Conservation (phyloP, 2,888 invertebrate species). For the Cyrtodaria siliqua region DNA sequence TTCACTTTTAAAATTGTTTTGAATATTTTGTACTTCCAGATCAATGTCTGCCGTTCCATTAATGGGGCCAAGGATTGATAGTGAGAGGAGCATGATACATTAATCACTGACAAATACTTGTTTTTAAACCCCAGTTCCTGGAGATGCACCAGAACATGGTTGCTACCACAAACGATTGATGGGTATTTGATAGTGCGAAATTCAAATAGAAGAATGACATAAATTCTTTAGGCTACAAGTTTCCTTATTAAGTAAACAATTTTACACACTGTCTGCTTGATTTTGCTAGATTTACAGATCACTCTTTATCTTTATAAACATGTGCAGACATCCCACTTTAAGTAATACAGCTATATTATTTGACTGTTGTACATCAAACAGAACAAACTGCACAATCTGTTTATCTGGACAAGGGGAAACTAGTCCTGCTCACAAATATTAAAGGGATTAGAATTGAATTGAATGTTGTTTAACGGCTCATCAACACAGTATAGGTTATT, state of each 20-base stretch:
- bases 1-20: too few species aligned
- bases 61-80: too few species aligned
- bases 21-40: too few species aligned
- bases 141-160: slow-evolving; percentile 12
- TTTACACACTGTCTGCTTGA: slow-evolving; percentile 6
- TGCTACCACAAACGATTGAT: slow-evolving; percentile 18
- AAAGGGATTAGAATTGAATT: too few species aligned
- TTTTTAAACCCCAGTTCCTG: slow-evolving; percentile 4
- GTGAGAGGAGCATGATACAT: neutral
- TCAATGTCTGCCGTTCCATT: too few species aligned
- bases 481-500: too few species aligned
- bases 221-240: slow-evolving; percentile 21
- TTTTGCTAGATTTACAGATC: neutral
- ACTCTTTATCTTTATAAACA: neutral
- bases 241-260: slow-evolving; percentile 8
- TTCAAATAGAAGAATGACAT: slow-evolving; percentile 15
- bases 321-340: neutral
- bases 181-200: slow-evolving; percentile 20
- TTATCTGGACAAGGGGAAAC: too few species aligned
- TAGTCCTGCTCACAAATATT: too few species aligned
- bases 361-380: neutral
- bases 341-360: neutral
- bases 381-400: too few species aligned
- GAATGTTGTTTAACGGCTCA: too few species aligned
- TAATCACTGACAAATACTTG: slow-evolving; percentile 14